Percentiles rank a stretch among this genome's conserved stretches.
phyloP scores from a whole-genome alignment of 2,797 vertebrate genomes.

The Amphiprion clarkii region DNA sequence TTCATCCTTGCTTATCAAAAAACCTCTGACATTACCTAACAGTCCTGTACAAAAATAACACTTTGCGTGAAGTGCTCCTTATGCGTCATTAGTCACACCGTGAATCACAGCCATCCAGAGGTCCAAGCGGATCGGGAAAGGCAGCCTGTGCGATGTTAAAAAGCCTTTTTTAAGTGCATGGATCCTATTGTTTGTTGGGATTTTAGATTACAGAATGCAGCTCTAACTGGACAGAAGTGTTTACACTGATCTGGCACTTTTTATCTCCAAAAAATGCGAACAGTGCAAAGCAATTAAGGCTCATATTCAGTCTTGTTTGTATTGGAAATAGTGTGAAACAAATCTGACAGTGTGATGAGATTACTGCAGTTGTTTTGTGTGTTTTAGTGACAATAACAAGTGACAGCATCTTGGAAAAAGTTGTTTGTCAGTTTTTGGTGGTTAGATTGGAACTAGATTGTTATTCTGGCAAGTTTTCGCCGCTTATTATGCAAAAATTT shows the following conservation, averaged over 20 bases:
- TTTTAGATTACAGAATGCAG: constrained; percentile 4
- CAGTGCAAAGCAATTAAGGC: neutral
- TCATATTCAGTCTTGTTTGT: constrained; percentile 6
- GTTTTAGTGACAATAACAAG: constrained; percentile 45
- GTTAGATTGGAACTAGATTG: constrained; percentile 25
- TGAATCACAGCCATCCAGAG: constrained; percentile 57
- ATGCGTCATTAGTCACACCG: constrained; percentile 59
- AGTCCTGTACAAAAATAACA: constrained; percentile 58
- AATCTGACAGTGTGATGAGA: constrained; percentile 17
- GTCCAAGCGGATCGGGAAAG: constrained; percentile 34
- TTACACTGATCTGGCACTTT: no score
- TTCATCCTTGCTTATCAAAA: constrained; percentile 30
- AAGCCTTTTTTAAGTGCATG: constrained; percentile 4
- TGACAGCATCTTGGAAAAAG: constrained; percentile 57
- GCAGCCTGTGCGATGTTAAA: constrained; percentile 5
- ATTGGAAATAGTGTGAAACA: constrained; percentile 37
- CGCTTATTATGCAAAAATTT: constrained; percentile 17
- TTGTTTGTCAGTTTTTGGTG: constrained; percentile 28
- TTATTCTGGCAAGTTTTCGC: constrained; percentile 27
- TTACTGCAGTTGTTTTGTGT: constrained; percentile 47
- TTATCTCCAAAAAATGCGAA: neutral
- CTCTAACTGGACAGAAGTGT: neutral
- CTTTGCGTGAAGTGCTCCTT: constrained; percentile 55
- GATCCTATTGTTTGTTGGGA: neutral
- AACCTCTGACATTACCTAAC: constrained; percentile 59